Evolutionary conservation across 2,888 invertebrate genomes (phyloP), one percentile per base, ranked within the genome.

Genomic region (Microdon myrmicae): DNA sequence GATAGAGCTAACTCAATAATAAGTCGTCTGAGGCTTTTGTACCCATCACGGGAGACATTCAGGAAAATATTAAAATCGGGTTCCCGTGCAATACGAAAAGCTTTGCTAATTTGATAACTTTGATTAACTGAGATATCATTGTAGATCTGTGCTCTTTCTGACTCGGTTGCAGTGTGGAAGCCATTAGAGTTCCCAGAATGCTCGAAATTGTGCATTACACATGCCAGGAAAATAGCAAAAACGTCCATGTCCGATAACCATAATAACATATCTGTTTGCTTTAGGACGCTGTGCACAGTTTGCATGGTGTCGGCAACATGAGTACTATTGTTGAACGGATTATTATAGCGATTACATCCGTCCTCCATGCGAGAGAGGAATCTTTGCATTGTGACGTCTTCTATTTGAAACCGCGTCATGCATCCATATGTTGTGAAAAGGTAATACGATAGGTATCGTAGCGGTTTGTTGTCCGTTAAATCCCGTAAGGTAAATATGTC

Each of bases 141-240:
- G 82, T 96, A 97, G 32, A 96, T 82, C 69, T 96, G 79, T 0
- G 96, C 95, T 13, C 92, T 91, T 45, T 95, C 93, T 2, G 96
- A 92, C 17, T 92, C 90, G 2, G 96, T 94, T 89, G 93, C 94
- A 32, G 96, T 92, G 81, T 96, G 96, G 82, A 96, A 96, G 81
- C 94, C 96, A 82, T 96, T 96, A 19, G 96, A 96, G 68, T 95
- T 95, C 71, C 96, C 96, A 7, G 96, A 96, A 81, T 96, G 96
- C 81, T 96, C 96, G 81, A 86, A 96, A 80, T 96, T 96, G 78
- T 97, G 96, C 69, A 96, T 89, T 53, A 96, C 83, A 9, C 96
- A 96, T 1, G 96, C 95, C 69, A 96, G 86, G 54, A 96, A 82
- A 6, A 93, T 91, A 43, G 96, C 95, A 79, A 95, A 94, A 71